Evolutionary conservation across 23 tunicate species (phyloP).

Genomic region (Oikopleura dioica): DNA sequence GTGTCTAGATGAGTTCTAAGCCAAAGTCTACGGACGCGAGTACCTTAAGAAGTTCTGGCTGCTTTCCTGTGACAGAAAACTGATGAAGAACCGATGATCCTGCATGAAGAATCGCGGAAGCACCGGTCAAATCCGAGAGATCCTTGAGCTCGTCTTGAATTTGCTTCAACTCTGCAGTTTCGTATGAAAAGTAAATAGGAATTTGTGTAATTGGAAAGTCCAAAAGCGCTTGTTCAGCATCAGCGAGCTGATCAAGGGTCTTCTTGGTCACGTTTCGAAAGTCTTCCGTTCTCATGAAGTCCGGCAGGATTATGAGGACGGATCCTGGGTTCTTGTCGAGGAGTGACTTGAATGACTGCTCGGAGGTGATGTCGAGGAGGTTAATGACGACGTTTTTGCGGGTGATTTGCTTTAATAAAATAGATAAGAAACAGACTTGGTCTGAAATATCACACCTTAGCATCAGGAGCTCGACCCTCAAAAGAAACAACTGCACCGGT

Average conservation of each 20-base stretch:
- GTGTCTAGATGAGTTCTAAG: too few relatives aligned
- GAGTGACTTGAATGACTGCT: too few relatives aligned
- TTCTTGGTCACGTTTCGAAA: background rate
- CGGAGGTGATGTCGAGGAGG: background rate
- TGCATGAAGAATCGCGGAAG: slow-evolving; percentile 4
- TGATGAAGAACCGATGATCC: background rate
- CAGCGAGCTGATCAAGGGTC: background rate
- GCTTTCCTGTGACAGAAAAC: slow-evolving; percentile 6
- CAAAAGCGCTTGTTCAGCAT: background rate
- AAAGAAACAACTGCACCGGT: background rate
- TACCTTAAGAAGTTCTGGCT: background rate
- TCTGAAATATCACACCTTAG: too few relatives aligned
- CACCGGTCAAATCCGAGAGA: background rate
- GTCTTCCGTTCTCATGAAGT: slow-evolving; percentile 1
- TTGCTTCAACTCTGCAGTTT: background rate
- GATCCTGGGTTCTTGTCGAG: too few relatives aligned
- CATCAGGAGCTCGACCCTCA: slow-evolving; percentile 4
- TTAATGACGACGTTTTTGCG: background rate
- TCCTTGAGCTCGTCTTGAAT: background rate
- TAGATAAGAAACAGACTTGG: too few relatives aligned
- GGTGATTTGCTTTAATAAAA: background rate
- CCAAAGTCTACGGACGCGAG: too few relatives aligned
- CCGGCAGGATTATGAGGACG: background rate
- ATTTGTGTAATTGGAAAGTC: background rate
- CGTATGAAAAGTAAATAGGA: slow-evolving; percentile 1